Base-by-base conservation (phyloP, 1,140 invertebrate genomes). In the Bombyx mandarina region DNA sequence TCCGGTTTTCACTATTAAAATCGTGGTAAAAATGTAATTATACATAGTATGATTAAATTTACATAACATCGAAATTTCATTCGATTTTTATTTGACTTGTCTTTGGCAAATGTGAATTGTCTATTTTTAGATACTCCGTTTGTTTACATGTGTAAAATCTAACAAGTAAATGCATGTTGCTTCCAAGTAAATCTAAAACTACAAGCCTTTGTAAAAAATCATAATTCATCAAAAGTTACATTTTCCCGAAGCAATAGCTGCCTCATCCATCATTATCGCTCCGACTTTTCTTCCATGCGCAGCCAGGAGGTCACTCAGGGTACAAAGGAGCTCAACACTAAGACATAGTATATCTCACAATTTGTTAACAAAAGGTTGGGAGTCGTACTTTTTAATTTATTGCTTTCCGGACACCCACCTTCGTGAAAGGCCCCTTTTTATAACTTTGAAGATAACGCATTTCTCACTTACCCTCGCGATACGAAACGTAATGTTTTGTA, bases 201-300 rank as follows among this genome's bases (percentile, higher is more conserved):
- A 49, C 48, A 45, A 51, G 51, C 43, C 43, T 54, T 10, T 46
- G 43, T 43, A 58, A 60, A 57, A 61, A 58, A 47, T 61, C 62
- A 57, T 66, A 63, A 66, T 73, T 3, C 26, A 35, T 35, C 26
- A 35, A 3, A 18, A 35, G 0, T 35, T 35, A 35, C 26, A 35
- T 35, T 35, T 5, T 5, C 26, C 26, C 26, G 4, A 35, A 35
- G 26, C 26, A 35, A 35, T 35, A 69, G 65, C 60, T 49, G 58
- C 49, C 47, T 65, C 71, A 69, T 74, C 69, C 69, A 74, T 74
- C 71, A 69, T 65, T 62, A 62, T 53, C 52, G 48, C 61, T 52
- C 62, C 62, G 68, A 71, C 64, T 69, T 66, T 56, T 61, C 58
- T 67, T 65, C 56, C 56, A 60, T 50, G 60, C 43, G 43, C 45